Evolutionary conservation across 2,888 invertebrate species (phyloP).

Genomic region (Glaucopsyche alexis): DNA sequence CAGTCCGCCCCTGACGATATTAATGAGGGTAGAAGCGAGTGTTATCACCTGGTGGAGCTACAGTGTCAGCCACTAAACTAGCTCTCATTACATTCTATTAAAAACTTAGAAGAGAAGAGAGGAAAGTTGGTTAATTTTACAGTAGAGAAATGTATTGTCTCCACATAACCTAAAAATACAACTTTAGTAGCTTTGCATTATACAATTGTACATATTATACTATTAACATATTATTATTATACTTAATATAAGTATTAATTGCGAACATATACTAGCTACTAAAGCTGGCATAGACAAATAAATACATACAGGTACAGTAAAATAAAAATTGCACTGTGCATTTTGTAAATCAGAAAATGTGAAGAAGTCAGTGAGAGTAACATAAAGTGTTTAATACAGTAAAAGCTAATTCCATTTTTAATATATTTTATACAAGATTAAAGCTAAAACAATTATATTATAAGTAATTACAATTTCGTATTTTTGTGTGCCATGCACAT

Average conservation of each 20-base stretch:
- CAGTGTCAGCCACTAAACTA: constrained; percentile 55
- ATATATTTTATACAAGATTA: constrained; percentile 5
- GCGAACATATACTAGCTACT: constrained; percentile 19
- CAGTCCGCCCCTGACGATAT: constrained; percentile 81
- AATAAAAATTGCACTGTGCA: constrained; percentile 16
- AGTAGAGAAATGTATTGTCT: constrained; percentile 12
- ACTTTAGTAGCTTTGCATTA: constrained; percentile 36
- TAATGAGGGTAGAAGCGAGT: constrained; percentile 80
- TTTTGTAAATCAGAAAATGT: constrained; percentile 8
- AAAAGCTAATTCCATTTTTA: neutral
- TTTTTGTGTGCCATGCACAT: constrained; percentile 18
- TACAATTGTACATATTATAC: neutral
- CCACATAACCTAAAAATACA: constrained; percentile 28
- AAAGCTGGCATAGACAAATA: constrained; percentile 18
- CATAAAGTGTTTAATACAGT: neutral
- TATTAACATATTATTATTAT: neutral
- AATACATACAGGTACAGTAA: neutral
- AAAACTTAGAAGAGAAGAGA: constrained; percentile 8
- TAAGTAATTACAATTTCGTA: neutral
- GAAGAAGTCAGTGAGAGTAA: neutral
- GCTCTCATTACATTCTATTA: constrained; percentile 12
- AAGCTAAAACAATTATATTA: constrained; percentile 17
- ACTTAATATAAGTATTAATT: neutral
- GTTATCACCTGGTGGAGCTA: constrained; percentile 70
- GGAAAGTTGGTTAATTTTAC: neutral